Evolutionary conservation across 2,797 vertebrate genomes (phyloP).

Genomic region (Xenentodon cancila): DNA sequence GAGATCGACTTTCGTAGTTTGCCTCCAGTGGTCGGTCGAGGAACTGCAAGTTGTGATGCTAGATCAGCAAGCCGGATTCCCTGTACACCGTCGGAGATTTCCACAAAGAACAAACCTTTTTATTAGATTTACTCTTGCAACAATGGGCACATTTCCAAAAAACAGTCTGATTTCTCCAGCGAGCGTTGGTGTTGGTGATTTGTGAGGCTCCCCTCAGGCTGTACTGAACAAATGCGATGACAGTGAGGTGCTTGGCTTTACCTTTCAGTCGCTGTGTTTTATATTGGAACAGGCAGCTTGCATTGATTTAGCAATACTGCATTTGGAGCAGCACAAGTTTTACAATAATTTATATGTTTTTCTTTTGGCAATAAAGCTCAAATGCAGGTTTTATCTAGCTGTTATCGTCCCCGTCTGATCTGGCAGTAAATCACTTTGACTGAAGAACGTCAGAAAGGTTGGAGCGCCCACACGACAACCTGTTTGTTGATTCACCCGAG

Average conservation of each 20-base stretch:
- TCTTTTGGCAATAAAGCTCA: no score
- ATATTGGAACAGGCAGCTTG: conserved; percentile 14
- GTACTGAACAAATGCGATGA: conserved; percentile 16
- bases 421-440: conserved; percentile 2
- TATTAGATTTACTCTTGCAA: conserved; percentile 19
- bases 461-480: background rate
- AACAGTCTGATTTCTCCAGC: conserved; percentile 25
- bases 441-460: background rate
- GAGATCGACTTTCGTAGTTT: no score
- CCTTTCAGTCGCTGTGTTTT: conserved; percentile 9
- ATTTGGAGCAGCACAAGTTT: no score
- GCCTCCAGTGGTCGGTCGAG: no score
- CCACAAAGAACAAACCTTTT: background rate
- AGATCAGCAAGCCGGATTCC: no score
- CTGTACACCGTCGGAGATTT: background rate
- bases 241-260: conserved; percentile 10
- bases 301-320: background rate
- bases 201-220: conserved; percentile 34
- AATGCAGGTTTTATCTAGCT: background rate
- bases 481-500: no score
- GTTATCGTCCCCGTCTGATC: conserved; percentile 5
- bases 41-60: no score
- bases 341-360: no score
- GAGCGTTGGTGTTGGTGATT: conserved; percentile 43
- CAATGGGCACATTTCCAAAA: conserved; percentile 26